Evolutionary conservation across 2,113 vertebrate genomes (phyloP).

Genomic region (Columba livia): DNA sequence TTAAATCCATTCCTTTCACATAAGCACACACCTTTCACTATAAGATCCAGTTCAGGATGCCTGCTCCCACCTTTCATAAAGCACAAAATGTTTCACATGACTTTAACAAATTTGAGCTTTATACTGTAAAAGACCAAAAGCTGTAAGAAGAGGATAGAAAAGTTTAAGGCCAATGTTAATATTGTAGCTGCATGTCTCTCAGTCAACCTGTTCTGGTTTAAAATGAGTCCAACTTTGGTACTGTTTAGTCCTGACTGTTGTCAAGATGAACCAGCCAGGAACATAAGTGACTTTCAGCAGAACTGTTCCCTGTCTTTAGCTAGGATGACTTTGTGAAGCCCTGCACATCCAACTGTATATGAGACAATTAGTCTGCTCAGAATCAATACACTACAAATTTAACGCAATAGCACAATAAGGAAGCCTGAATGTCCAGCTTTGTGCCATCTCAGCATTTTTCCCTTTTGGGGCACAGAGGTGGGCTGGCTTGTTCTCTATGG

Average conservation of each 20-base stretch:
- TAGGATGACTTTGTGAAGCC: neutral
- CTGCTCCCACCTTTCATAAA: neutral
- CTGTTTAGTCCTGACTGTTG: neutral
- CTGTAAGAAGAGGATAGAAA: neutral
- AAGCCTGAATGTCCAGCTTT: neutral
- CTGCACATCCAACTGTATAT: neutral
- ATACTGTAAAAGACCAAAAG: neutral
- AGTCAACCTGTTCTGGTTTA: neutral
- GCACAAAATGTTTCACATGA: neutral
- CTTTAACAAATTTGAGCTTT: neutral
- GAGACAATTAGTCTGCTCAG: neutral
- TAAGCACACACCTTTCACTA: neutral
- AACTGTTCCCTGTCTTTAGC: neutral
- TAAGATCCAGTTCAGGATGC: neutral
- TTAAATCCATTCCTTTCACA: neutral
- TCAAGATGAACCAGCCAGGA: neutral
- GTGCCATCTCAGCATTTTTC: neutral
- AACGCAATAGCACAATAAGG: neutral
- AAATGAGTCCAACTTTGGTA: neutral
- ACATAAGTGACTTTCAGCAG: neutral
- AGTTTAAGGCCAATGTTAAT: neutral
- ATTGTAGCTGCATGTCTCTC: neutral
- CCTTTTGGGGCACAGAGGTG: neutral
- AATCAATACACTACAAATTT: neutral
- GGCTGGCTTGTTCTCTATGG: fast-evolving